phyloP scores from a whole-genome alignment of 1,140 invertebrate species.

The Matsumurasca onukii region DNA sequence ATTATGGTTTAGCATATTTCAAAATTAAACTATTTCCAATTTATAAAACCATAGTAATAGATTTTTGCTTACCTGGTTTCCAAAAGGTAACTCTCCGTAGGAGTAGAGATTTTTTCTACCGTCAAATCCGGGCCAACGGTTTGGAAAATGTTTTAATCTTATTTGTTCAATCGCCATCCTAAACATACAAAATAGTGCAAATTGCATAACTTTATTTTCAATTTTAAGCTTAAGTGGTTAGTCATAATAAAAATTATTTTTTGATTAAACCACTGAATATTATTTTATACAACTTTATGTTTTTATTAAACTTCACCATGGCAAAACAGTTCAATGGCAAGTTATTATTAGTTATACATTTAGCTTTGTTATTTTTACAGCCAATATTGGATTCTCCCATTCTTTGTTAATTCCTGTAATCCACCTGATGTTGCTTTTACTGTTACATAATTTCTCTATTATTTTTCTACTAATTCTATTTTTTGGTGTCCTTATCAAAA shows the following conservation, averaged over 20 bases:
- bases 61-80: slow-evolving; percentile 34
- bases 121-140: slow-evolving; percentile 64
- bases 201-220: too few relatives aligned
- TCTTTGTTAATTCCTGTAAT: neutral
- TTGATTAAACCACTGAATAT: too few relatives aligned
- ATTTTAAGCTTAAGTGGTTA: too few relatives aligned
- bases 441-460: too few relatives aligned
- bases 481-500: too few relatives aligned
- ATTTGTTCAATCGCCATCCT: slow-evolving; percentile 46
- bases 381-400: neutral
- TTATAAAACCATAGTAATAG: too few relatives aligned
- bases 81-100: slow-evolving; percentile 42
- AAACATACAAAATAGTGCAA: slow-evolving; percentile 13
- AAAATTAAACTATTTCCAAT: too few relatives aligned
- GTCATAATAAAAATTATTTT: too few relatives aligned
- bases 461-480: too few relatives aligned
- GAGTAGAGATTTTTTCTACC: slow-evolving; percentile 67
- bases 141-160: slow-evolving; percentile 41
- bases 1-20: too few relatives aligned
- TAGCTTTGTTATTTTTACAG: neutral
- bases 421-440: neutral
- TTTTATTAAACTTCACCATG: neutral
- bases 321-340: slow-evolving; percentile 12
- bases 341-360: slow-evolving; percentile 7
- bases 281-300: neutral